Evolutionary conservation across 2,888 invertebrate species (phyloP), one percentile per base, ranked within the genome.

Genomic region (Dicycla oo): DNA sequence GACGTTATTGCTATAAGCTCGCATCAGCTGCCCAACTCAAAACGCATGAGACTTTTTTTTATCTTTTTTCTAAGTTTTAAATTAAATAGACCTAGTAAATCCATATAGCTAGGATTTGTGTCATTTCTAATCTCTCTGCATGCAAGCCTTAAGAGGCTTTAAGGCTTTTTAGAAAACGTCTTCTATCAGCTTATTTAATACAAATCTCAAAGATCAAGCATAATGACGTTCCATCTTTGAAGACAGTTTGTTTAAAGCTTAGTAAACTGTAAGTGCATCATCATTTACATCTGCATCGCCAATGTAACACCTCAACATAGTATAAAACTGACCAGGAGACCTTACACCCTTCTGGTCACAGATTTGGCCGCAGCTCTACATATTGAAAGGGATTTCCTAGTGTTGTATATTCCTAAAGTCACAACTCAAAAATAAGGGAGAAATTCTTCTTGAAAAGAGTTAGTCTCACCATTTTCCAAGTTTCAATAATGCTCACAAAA

Each of bases 101-200:
- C 4, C 4, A 18, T 34, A 6, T 11, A 54, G 26, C 20, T 26
- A 57, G 18, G 2, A 45, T 49, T 20, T 4, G 3, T 4, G 40
- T 26, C 23, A 43, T 43, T 66, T 53, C 34, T 53, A 69, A 69
- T 68, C 49, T 34, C 47, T 4, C n/a, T 23, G 34, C 43, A 58
- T 58, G 34, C 5, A 57, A 51, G n/a, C 13, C 8, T 8, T n/a
- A 51, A 18, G n/a, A 40, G 11, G 43, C 2, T 58, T 70, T 18
- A 23, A 23, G 3, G 38, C 15, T 40, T 71, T 43, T 26, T n/a
- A 20, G 58, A 20, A 51, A 26, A 58, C 0, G 30, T n/a, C 13
- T 5, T 40, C 15, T 47, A 13, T 56, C 18, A 20, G 18, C 30
- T 20, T 43, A 20, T 34, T 23, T 5, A 57, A 69, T 34, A 43